phyloP scores from a whole-genome alignment of 2,888 invertebrate genomes.

The Lucinisca nassula region DNA sequence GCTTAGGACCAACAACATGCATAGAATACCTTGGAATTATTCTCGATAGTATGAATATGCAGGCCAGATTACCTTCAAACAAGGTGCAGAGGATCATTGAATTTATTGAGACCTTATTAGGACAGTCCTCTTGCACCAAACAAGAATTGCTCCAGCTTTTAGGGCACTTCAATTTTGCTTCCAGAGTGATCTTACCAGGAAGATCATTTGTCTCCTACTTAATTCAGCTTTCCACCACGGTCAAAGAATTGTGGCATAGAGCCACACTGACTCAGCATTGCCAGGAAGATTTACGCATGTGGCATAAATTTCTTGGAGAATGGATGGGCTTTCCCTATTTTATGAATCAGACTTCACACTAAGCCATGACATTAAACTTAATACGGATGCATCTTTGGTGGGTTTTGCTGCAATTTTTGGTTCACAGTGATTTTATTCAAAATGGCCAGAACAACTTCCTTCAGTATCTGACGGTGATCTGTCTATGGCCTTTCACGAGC shows the following conservation, averaged over 20 bases:
- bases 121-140: neutral
- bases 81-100: neutral
- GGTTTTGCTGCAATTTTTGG: neutral
- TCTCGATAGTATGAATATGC: neutral
- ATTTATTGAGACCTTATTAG: neutral
- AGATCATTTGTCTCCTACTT: constrained; percentile 32
- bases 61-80: neutral
- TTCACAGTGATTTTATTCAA: neutral
- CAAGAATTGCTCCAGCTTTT: constrained; percentile 14
- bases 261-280: constrained; percentile 5
- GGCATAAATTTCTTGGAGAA: constrained; percentile 8
- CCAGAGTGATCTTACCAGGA: constrained; percentile 37
- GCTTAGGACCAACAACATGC: neutral
- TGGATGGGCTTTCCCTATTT: constrained; percentile 33
- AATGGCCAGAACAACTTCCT: neutral
- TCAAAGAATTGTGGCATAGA: constrained; percentile 21
- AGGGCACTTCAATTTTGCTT: constrained; percentile 49
- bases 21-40: neutral
- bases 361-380: neutral
- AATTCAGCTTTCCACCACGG: constrained; percentile 24
- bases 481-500: neutral
- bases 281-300: constrained; percentile 32
- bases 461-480: neutral
- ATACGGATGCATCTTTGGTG: constrained; percentile 27
- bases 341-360: neutral